A percentile compares a stretch with the other conserved stretches of the same genome.
Conservation (phyloP, 2,888 invertebrate species). For the Drosophila merina region DNA sequence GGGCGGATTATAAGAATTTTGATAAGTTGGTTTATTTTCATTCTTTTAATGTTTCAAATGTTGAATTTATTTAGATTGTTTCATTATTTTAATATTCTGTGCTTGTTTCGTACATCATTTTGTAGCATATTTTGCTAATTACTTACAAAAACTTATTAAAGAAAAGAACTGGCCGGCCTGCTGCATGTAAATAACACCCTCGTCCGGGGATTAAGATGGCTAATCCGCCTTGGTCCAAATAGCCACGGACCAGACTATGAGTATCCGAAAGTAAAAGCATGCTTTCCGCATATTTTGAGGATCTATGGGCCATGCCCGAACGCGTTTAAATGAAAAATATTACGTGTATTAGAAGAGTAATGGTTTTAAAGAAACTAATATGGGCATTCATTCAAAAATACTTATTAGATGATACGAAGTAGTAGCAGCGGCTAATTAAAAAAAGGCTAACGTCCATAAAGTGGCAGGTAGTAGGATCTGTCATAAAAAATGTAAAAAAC, state of each 20-base stretch:
- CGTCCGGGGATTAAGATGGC: conserved; percentile 54
- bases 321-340: conserved; percentile 74
- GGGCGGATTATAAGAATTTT: conserved; percentile 37
- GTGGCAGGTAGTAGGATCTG: conserved; percentile 11
- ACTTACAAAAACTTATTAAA: conserved; percentile 30
- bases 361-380: not conserved
- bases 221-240: conserved; percentile 57
- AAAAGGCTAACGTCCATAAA: conserved; percentile 44
- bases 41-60: not conserved
- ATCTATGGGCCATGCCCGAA: conserved; percentile 64
- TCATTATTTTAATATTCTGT: conserved; percentile 1
- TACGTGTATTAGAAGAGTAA: not conserved
- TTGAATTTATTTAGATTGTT: not conserved
- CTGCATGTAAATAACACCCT: conserved; percentile 49
- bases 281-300: conserved; percentile 21
- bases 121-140: conserved; percentile 52
- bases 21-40: not conserved
- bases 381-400: conserved; percentile 38
- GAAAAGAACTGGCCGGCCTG: conserved; percentile 10
- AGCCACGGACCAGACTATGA: conserved; percentile 14
- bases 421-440: conserved; percentile 22
- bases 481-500: conserved; percentile 63
- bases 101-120: conserved; percentile 43
- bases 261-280: conserved; percentile 1
- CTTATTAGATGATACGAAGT: not conserved